These are phyloP conservation scores for Gasterosteus aculeatus DNA, from an alignment of 2,113 vertebrate genomes.

Conservation along the genomic window DNA sequence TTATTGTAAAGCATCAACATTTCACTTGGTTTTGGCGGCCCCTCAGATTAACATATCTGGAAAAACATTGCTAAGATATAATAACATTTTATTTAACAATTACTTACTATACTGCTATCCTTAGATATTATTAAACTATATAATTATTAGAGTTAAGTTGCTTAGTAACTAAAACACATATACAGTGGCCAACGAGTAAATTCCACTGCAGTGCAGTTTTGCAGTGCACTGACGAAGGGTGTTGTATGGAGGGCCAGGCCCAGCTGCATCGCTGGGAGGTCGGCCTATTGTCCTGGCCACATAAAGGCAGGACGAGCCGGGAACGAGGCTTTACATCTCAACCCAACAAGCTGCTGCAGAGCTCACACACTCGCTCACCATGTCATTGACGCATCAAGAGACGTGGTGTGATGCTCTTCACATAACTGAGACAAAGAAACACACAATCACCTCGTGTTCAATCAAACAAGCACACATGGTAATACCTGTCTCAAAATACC, in stretches of 20 bases:
- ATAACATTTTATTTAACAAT: background rate
- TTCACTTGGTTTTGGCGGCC: background rate
- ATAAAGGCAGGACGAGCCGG: conserved; percentile 82
- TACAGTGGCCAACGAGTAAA: conserved; percentile 19
- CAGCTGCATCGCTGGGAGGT: conserved; percentile 93
- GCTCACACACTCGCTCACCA: conserved; percentile 73
- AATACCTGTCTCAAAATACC: background rate
- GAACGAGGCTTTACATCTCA: conserved; percentile 79
- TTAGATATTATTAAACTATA: background rate
- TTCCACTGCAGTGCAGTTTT: conserved; percentile 53
- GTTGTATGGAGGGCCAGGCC: conserved; percentile 82
- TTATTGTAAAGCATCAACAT: background rate
- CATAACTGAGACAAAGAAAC: conserved; percentile 58
- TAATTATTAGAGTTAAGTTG: background rate
- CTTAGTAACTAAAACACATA: background rate
- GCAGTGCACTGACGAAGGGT: conserved; percentile 72
- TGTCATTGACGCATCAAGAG: conserved; percentile 81
- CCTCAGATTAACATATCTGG: background rate
- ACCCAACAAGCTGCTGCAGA: conserved; percentile 74
- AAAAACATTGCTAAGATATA: background rate
- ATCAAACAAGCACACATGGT: conserved; percentile 8
- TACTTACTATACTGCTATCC: too few relatives aligned
- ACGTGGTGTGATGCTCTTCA: conserved; percentile 76
- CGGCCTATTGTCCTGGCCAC: conserved; percentile 85
- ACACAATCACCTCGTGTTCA: conserved; percentile 24